phyloP scores from a whole-genome alignment of 2,888 invertebrate species.

The Dolomedes plantarius region DNA sequence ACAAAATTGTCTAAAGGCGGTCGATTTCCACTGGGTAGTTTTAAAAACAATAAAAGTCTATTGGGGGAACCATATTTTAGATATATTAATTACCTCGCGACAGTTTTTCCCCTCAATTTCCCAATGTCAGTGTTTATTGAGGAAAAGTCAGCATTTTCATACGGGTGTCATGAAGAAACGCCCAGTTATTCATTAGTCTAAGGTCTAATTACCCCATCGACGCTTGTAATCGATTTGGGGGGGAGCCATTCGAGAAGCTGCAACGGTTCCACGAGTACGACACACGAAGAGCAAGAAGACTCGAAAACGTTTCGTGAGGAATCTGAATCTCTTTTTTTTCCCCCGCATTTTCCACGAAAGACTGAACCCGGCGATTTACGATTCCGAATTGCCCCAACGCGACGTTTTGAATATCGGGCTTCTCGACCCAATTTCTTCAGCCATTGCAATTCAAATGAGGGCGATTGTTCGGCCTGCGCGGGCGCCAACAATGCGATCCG shows the following conservation, averaged over 20 bases:
- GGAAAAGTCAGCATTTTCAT: too few species aligned
- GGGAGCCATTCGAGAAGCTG: neutral
- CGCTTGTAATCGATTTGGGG: neutral
- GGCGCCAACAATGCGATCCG: neutral
- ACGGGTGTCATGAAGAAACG: too few species aligned
- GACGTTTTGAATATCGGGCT: neutral
- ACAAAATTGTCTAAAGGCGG: too few species aligned
- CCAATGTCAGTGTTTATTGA: too few species aligned
- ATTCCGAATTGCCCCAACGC: conserved; percentile 1
- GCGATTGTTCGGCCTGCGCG: conserved; percentile 2
- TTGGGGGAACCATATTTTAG: too few species aligned
- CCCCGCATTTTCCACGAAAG: conserved; percentile 7
- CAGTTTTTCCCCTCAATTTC: too few species aligned
- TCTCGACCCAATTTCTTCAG: conserved; percentile 14
- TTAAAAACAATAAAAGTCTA: too few species aligned
- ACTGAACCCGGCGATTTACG: conserved; percentile 1
- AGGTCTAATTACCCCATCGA: neutral
- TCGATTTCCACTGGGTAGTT: too few species aligned
- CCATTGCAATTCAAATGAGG: conserved; percentile 16
- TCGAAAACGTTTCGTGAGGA: neutral
- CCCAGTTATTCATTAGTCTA: too few species aligned
- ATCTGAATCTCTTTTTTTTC: neutral
- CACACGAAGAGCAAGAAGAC: neutral
- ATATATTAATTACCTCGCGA: too few species aligned
- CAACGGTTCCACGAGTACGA: neutral